phyloP scores from a whole-genome alignment of 2,888 invertebrate genomes.

The Cynaeus angustus region DNA sequence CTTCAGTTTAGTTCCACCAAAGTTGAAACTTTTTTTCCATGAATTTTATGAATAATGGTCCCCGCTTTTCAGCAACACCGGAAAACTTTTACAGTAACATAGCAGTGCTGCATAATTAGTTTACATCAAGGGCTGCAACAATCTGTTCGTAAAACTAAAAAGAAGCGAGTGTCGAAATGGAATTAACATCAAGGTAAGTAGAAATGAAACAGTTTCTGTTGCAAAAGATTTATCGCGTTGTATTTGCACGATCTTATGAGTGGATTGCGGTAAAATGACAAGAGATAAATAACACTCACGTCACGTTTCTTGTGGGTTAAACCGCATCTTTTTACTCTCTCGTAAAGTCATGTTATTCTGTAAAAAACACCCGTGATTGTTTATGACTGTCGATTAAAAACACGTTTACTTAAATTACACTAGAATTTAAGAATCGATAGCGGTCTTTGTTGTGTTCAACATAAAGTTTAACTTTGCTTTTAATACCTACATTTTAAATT shows the following conservation, averaged over 20 bases:
- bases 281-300: slow-evolving; percentile 25
- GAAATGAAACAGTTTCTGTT: slow-evolving; percentile 5
- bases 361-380: slow-evolving; percentile 25
- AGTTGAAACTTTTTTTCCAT: slow-evolving; percentile 31
- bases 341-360: slow-evolving; percentile 22
- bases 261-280: slow-evolving; percentile 27
- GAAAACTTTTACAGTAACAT: slow-evolving; percentile 33
- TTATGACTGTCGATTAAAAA: slow-evolving; percentile 16
- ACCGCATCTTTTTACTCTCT: slow-evolving; percentile 25
- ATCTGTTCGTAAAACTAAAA: slow-evolving; percentile 1
- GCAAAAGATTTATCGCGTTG: slow-evolving; percentile 3
- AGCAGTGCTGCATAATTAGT: slow-evolving; percentile 23
- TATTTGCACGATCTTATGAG: slow-evolving; percentile 6
- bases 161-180: background rate
- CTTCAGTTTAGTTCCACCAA: background rate
- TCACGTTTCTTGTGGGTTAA: slow-evolving; percentile 19
- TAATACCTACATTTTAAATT: slow-evolving; percentile 4
- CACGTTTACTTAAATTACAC: slow-evolving; percentile 12
- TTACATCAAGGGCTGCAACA: slow-evolving; percentile 1
- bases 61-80: slow-evolving; percentile 25
- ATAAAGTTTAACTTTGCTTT: background rate
- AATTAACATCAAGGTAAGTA: slow-evolving; percentile 31
- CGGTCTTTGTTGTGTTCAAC: background rate
- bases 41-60: slow-evolving; percentile 41
- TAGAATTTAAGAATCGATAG: background rate